phyloP scores from a whole-genome alignment of 2,113 vertebrate species.

The Carlito syrichta region DNA sequence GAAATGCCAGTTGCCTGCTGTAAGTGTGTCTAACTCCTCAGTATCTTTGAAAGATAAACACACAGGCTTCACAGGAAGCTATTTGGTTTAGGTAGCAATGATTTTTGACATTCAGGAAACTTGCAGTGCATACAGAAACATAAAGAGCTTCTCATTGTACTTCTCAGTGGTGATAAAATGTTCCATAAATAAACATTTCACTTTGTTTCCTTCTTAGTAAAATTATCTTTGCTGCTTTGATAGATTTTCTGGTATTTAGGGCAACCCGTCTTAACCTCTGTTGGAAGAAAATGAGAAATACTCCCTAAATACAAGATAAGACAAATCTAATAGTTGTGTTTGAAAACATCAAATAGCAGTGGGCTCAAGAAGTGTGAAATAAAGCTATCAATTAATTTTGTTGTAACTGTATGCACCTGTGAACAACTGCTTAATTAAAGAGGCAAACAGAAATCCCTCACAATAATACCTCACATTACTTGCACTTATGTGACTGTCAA shows the following conservation, averaged over 20 bases:
- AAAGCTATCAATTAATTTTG: conserved; percentile 89
- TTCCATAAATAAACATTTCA: conserved; percentile 77
- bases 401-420: conserved; percentile 89
- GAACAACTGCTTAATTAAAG: conserved; percentile 89
- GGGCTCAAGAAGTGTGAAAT: conserved; percentile 79
- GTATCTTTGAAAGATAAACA: conserved; percentile 52
- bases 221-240: conserved; percentile 75
- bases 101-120: conserved; percentile 72
- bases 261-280: conserved; percentile 77
- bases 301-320: conserved; percentile 71
- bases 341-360: conserved; percentile 79
- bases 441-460: conserved; percentile 86
- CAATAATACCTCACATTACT: conserved; percentile 84
- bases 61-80: conserved; percentile 52
- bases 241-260: conserved; percentile 79
- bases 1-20: conserved; percentile 51
- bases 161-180: conserved; percentile 74
- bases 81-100: conserved; percentile 49
- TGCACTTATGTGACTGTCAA: conserved; percentile 85
- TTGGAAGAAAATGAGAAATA: conserved; percentile 78
- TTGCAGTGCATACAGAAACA: conserved; percentile 67
- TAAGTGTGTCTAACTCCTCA: conserved; percentile 11
- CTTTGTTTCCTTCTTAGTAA: conserved; percentile 73
- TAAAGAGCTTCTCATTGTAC: conserved; percentile 53
- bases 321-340: conserved; percentile 77